Percentiles rank a stretch among this genome's conserved stretches.
Evolutionary conservation across 92 coral and sea anemone genomes (phyloP).

Genomic region (Anthopleura xanthogrammica): DNA sequence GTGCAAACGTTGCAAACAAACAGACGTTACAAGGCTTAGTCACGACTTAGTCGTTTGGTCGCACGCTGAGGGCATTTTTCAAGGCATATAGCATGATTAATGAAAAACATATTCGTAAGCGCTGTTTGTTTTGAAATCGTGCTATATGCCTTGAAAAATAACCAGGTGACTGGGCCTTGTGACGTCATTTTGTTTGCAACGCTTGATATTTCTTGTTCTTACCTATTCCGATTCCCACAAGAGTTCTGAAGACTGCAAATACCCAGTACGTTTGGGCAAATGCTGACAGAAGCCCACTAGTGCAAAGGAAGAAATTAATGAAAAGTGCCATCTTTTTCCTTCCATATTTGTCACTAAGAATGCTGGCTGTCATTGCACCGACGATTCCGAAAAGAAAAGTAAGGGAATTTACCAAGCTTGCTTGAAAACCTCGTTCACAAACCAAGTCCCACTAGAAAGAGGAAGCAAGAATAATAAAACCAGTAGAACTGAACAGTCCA

Average conservation of each 20-base stretch:
- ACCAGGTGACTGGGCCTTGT: no score
- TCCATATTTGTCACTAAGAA: conserved; percentile 54
- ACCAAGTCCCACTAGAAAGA: conserved; percentile 16
- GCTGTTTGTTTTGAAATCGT: no score
- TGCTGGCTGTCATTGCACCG: background rate
- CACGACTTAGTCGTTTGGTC: no score
- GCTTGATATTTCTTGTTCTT: background rate
- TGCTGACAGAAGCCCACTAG: conserved; percentile 31
- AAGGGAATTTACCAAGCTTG: conserved; percentile 7
- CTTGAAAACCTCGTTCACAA: background rate
- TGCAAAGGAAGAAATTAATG: conserved; percentile 20
- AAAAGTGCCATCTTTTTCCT: conserved; percentile 38
- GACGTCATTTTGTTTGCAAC: no score
- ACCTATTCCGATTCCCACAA: conserved; percentile 56
- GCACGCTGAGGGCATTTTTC: no score
- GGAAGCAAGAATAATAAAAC: no score
- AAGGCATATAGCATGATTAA: no score
- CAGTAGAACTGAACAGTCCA: background rate
- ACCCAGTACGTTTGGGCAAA: conserved; percentile 52
- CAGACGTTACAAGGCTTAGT: no score
- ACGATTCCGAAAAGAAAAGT: background rate
- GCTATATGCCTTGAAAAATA: no score
- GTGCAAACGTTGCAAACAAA: no score
- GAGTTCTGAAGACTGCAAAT: conserved; percentile 38
- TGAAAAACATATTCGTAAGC: no score